Conservation (phyloP, 2,888 invertebrate species). For the Spatulosminthurus flaviceps region DNA sequence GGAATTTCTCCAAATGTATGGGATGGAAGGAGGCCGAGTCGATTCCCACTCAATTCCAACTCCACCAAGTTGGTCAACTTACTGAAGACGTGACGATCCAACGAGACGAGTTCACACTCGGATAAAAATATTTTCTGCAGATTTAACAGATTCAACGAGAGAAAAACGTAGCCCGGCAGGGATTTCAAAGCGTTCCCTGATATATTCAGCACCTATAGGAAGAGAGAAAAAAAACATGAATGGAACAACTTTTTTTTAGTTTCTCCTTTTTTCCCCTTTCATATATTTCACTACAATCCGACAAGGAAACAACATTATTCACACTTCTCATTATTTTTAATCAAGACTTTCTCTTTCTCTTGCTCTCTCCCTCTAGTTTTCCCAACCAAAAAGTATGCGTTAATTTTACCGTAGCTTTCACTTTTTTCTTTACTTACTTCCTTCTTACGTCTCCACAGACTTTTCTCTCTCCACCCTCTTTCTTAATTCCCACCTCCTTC, state of each 20-base stretch:
- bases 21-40: constrained; percentile 75
- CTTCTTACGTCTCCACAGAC: too few species aligned
- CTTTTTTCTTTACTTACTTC: background rate
- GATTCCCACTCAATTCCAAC: constrained; percentile 80
- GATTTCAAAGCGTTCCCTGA: constrained; percentile 76
- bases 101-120: constrained; percentile 75
- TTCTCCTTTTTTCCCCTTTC: background rate
- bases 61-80: constrained; percentile 83
- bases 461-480: background rate
- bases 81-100: constrained; percentile 79
- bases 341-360: background rate
- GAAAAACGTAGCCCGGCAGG: constrained; percentile 79
- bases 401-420: background rate
- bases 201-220: constrained; percentile 74
- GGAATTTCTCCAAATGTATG: constrained; percentile 78
- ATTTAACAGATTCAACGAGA: constrained; percentile 78
- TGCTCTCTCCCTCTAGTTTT: background rate
- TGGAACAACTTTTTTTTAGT: background rate
- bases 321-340: constrained; percentile 14
- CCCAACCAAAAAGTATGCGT: background rate
- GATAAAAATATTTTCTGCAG: constrained; percentile 81
- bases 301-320: constrained; percentile 13
- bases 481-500: background rate
- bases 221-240: constrained; percentile 23
- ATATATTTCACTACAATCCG: background rate